These are phyloP conservation scores for Plodia interpunctella DNA, from an alignment of 1,140 invertebrate species.

Conservation along the genomic window DNA sequence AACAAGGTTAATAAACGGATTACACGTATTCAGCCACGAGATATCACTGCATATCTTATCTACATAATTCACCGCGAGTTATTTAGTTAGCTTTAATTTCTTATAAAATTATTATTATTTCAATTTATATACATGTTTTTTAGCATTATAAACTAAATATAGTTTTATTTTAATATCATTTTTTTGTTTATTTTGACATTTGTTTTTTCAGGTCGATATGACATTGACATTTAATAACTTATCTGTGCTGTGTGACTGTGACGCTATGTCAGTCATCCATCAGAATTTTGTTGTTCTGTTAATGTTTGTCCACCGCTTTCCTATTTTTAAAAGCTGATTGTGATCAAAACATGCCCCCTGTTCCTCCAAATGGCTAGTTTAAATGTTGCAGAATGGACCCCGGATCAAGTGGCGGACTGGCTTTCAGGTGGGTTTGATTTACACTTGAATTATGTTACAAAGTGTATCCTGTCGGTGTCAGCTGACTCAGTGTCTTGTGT, in stretches of 20 bases:
- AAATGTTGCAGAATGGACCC: slow-evolving; percentile 94
- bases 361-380: slow-evolving; percentile 85
- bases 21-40: no score
- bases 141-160: no score
- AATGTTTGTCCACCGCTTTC: slow-evolving; percentile 6
- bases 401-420: slow-evolving; percentile 96
- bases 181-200: no score
- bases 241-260: neutral
- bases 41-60: no score
- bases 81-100: no score
- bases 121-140: no score
- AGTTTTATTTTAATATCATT: no score
- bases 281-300: neutral
- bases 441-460: neutral
- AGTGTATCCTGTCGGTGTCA: slow-evolving; percentile 20
- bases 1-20: no score
- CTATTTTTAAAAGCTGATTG: slow-evolving; percentile 3
- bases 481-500: slow-evolving; percentile 47
- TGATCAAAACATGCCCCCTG: slow-evolving; percentile 28
- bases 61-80: no score
- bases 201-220: neutral
- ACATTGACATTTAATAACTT: neutral
- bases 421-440: slow-evolving; percentile 81
- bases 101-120: no score
- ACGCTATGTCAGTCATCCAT: neutral